Evolutionary conservation across 2,113 vertebrate genomes (phyloP).

Genomic region (Caloenas nicobarica): DNA sequence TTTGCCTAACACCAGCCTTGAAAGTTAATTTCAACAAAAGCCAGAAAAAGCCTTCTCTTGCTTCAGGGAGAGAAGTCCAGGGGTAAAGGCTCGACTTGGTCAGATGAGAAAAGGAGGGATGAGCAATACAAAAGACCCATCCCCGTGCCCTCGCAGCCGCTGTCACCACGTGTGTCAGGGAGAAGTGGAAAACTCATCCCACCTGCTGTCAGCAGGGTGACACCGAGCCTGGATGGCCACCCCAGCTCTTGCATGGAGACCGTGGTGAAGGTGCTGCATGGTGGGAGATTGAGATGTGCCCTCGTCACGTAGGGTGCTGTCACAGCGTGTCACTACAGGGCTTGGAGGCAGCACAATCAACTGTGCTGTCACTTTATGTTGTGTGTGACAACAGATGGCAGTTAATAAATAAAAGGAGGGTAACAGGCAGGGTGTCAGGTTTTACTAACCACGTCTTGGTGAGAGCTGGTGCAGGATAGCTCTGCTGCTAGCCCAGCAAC

Average conservation of each 20-base stretch:
- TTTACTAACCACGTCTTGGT: neutral
- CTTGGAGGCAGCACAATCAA: rapidly evolving
- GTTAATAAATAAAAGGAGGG: neutral
- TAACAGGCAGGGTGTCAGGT: neutral
- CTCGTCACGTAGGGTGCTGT: neutral
- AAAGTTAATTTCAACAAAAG: neutral
- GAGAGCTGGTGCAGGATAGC: neutral
- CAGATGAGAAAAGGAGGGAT: neutral
- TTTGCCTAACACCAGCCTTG: constrained; percentile 16
- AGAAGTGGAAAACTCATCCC: neutral
- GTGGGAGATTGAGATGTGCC: neutral
- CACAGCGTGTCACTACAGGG: neutral
- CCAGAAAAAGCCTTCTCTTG: neutral
- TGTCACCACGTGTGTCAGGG: rapidly evolving
- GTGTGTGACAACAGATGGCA: neutral
- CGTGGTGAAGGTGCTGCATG: rapidly evolving
- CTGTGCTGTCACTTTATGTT: neutral
- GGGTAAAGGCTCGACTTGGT: neutral
- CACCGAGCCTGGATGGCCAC: neutral
- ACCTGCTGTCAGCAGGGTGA: neutral
- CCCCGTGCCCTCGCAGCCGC: rapidly evolving
- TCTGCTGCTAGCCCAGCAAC: neutral
- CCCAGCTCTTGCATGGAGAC: neutral
- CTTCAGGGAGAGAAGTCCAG: rapidly evolving
- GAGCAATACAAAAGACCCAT: rapidly evolving